Conservation (phyloP, 30 jellyfish, hydroid and myxozoan genomes). For the Cassiopea xamachana region DNA sequence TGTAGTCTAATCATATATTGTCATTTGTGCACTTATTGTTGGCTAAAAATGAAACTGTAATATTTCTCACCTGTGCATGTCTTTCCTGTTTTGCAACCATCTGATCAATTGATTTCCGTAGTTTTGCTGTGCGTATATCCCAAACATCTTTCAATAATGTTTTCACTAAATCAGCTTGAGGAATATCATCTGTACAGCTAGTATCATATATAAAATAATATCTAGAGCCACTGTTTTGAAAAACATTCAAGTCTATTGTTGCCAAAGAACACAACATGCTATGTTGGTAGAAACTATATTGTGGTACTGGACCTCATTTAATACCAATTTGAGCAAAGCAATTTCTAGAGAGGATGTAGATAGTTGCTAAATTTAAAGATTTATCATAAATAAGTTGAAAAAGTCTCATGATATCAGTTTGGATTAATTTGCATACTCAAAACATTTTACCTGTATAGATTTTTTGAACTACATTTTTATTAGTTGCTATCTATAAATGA, state of each 20-base stretch:
- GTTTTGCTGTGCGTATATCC: slow-evolving; percentile 92
- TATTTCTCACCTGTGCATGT: slow-evolving; percentile 81
- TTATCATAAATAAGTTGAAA: too few relatives aligned
- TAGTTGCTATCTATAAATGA: too few relatives aligned
- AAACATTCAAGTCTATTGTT: neutral
- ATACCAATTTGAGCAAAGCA: too few relatives aligned
- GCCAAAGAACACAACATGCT: too few relatives aligned
- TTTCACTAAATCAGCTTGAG: slow-evolving; percentile 91
- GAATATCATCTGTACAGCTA: slow-evolving; percentile 94
- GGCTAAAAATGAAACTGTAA: neutral
- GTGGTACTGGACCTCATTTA: too few relatives aligned
- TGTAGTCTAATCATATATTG: neutral
- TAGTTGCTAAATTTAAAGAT: too few relatives aligned
- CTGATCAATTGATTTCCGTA: slow-evolving; percentile 84
- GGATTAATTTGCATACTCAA: too few relatives aligned
- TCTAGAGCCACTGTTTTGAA: neutral
- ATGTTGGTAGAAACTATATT: too few relatives aligned
- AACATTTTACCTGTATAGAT: too few relatives aligned
- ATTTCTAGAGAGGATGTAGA: too few relatives aligned
- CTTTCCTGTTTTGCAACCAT: slow-evolving; percentile 89
- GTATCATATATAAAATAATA: neutral
- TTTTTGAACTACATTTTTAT: too few relatives aligned
- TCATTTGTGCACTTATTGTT: neutral
- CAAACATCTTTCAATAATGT: slow-evolving; percentile 91
- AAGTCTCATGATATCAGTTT: too few relatives aligned